A percentile compares a stretch with the other conserved stretches of the same genome.
Evolutionary conservation across 2,888 invertebrate genomes (phyloP).

Genomic region (Villa cingulata): DNA sequence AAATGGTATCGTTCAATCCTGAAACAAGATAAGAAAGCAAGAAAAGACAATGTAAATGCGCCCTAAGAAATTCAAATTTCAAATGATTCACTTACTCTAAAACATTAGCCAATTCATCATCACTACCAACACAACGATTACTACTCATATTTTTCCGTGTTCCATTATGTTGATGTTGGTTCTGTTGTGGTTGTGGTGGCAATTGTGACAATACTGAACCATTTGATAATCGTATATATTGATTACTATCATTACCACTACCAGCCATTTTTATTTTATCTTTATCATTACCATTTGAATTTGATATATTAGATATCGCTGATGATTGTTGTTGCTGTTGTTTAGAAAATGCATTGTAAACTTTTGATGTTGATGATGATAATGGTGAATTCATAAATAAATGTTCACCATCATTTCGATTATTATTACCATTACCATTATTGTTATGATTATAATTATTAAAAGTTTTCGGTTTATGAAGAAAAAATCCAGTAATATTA

Average conservation of each 20-base stretch:
- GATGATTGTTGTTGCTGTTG: slow-evolving; percentile 5
- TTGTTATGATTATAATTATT: too few relatives aligned
- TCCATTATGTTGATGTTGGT: slow-evolving; percentile 3
- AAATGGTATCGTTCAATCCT: too few relatives aligned
- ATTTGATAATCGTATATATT: too few relatives aligned
- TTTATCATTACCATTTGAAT: slow-evolving; percentile 9
- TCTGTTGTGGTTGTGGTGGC: too few relatives aligned
- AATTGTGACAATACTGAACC: neutral
- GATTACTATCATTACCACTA: neutral
- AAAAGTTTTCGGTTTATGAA: slow-evolving; percentile 14
- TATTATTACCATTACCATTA: too few relatives aligned
- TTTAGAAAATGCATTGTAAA: slow-evolving; percentile 17
- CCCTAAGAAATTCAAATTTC: too few relatives aligned
- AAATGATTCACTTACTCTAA: slow-evolving; percentile 46
- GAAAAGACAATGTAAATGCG: too few relatives aligned
- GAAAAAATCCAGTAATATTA: slow-evolving; percentile 14
- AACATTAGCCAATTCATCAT: slow-evolving; percentile 53
- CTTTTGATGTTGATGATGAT: too few relatives aligned
- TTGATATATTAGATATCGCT: slow-evolving; percentile 4
- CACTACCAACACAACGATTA: slow-evolving; percentile 3
- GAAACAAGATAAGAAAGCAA: too few relatives aligned
- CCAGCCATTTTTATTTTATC: slow-evolving; percentile 8
- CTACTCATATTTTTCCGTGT: neutral
- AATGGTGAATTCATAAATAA: slow-evolving; percentile 2
- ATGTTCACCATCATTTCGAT: slow-evolving; percentile 9